Base-by-base conservation (phyloP, 2,888 invertebrate species). In the Artemia sinica region DNA sequence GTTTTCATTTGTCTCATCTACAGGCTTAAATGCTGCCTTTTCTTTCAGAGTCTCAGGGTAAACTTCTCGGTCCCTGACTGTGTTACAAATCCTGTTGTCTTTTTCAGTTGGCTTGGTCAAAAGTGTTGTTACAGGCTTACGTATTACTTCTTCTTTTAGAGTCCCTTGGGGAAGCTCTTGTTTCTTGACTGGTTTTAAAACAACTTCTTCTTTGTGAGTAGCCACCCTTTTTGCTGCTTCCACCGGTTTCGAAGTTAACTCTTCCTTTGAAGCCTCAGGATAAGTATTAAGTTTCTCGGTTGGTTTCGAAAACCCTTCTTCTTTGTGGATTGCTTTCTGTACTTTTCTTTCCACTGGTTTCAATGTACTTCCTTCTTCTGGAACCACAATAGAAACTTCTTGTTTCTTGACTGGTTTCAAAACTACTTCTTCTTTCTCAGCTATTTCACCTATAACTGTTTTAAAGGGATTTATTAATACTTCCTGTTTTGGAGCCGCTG, bases 361-460 rank as follows among this genome's bases (percentile, higher is more conserved):
- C 66, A 66, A 28, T 13, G n/a, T 18, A 66, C n/a, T 28, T 18
- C 18, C 14, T 66, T 18, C 66, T 28, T 66, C 13, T 13, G 13
- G n/a, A 18, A 41, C 41, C 41, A 41, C 41, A 41, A 41, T 41
- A 13, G 48, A 50, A 13, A 14, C 50, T 9, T 50, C 41, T 41
- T 9, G 41, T 14, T n/a, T 13, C 50, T 67, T 7, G 49, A 50
- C 49, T 50, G 67, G 67, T 28, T 66, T 66, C 50, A 67, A 67
- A 14, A 48, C 41, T 13, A 50, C 50, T 51, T 77, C 75, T n/a
- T 70, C 70, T 11, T 68, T 72, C 69, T 73, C 72, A 58, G 73
- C 74, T 71, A 66, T 66, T 69, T 0, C 69, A 28, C 71, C 76
- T 74, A 70, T 75, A 72, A 80, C 78, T 76, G 82, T 81, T 66